Base-by-base conservation (phyloP, 2,113 vertebrate genomes). In the Phaethon lepturus region DNA sequence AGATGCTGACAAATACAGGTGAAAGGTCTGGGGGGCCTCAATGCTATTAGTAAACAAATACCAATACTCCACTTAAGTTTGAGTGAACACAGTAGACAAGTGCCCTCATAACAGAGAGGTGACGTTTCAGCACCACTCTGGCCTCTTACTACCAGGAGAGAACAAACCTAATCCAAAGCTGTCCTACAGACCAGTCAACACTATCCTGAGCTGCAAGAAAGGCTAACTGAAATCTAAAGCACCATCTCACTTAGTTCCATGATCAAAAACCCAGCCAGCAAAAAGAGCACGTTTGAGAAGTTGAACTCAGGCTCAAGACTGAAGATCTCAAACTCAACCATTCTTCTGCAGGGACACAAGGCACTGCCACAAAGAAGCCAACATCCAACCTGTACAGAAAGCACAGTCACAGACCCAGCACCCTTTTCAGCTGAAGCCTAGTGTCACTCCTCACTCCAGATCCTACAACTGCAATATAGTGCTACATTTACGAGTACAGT, bases 401-500 rank as follows among this genome's bases (percentile, higher is more conserved):
- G 8, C 11, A 25, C 11, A 3, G 9, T 45, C 33, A 42, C 13
- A 56, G 86, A 69, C 14, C 28, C 84, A 14, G 25, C 9, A 71
- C 5, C 16, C 29, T 82, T 58, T 82, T 66, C 56, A 60, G 1
- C 0, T 31, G 67, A 79, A 53, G 73, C 15, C 1, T 33, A 52
- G 38, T 9, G 44, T 13, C 44, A 28, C 10, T 49, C 13, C 31
- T 92, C 56, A 53, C 22, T 77, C 60, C 66, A 53, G 47, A 60
- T 10, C 33, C 55, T 35, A 44, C 18, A 69, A 6, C 18, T 78
- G 52, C 58, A 66, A 31, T 10, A 9, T 0, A 45, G 15, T 13
- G 20, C 44, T 47, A 74, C 20, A 8, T 16, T 47, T 40, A 45
- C 0, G 0, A 59, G 18, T 29, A 49, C 80, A 73, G 33, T 25